These are phyloP conservation scores for Phorcus lineatus DNA, from an alignment of 2,888 invertebrate species.

Conservation along the genomic window DNA sequence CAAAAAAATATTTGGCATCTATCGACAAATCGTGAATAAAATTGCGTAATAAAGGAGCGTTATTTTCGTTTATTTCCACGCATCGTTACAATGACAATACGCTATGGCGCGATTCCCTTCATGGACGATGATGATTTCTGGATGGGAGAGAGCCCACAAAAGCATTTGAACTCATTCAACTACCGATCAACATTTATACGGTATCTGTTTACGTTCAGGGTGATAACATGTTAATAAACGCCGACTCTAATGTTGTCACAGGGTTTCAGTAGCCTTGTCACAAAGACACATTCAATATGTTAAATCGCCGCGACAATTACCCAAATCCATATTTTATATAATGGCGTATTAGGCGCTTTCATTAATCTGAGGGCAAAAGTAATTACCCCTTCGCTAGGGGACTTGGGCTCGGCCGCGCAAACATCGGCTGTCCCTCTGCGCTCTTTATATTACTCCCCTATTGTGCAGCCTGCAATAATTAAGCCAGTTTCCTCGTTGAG, in stretches of 20 bases:
- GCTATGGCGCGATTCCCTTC: not conserved
- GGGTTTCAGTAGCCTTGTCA: slow-evolving; percentile 10
- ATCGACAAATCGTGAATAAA: not conserved
- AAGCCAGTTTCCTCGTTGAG: slow-evolving; percentile 22
- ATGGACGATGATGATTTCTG: not conserved
- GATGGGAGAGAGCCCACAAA: not conserved
- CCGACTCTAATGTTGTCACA: slow-evolving; percentile 18
- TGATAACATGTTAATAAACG: slow-evolving; percentile 22
- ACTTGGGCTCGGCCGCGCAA: slow-evolving; percentile 18
- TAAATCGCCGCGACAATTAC: slow-evolving; percentile 30
- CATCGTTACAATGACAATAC: not conserved
- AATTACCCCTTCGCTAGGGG: slow-evolving; percentile 27
- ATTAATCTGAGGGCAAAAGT: slow-evolving; percentile 29
- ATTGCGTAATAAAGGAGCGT: not conserved
- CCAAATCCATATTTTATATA: slow-evolving; percentile 38
- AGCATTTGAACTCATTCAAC: not conserved
- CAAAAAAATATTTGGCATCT: slow-evolving; percentile 1
- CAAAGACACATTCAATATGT: slow-evolving; percentile 34
- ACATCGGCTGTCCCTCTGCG: slow-evolving; percentile 5
- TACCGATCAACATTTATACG: slow-evolving; percentile 23
- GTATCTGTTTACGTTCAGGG: slow-evolving; percentile 22
- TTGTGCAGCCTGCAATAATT: slow-evolving; percentile 22
- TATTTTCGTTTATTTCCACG: slow-evolving; percentile 9
- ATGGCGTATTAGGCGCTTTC: slow-evolving; percentile 37
- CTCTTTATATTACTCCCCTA: slow-evolving; percentile 14